Conservation (phyloP, 1,140 invertebrate genomes). For the Propsilocerus akamusi region DNA sequence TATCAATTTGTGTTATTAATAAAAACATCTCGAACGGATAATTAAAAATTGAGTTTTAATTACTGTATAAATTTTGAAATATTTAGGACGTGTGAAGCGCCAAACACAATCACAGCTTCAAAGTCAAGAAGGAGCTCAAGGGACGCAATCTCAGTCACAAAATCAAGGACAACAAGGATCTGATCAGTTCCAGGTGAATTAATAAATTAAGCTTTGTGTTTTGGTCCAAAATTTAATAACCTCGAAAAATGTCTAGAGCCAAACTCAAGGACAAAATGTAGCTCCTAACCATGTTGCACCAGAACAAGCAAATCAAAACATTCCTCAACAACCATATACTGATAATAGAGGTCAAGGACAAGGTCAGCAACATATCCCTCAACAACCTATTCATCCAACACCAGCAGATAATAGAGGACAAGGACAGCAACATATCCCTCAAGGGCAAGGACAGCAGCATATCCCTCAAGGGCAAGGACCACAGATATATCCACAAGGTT, state of each 20-base stretch:
- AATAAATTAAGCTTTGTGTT: no score
- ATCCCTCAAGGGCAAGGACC: neutral
- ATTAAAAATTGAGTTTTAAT: neutral
- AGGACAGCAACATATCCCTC: no score
- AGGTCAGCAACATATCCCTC: no score
- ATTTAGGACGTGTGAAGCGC: neutral
- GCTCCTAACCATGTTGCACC: neutral
- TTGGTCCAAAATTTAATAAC: no score
- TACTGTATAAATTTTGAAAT: neutral
- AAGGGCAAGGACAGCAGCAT: no score
- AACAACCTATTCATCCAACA: no score
- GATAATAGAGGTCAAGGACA: no score
- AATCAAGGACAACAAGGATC: neutral
- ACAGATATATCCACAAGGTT: neutral
- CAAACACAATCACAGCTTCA: neutral
- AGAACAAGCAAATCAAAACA: neutral
- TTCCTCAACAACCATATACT: neutral
- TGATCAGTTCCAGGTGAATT: neutral
- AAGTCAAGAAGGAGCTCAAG: neutral
- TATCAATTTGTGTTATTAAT: neutral
- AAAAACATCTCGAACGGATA: neutral
- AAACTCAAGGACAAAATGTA: neutral
- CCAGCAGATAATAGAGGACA: no score
- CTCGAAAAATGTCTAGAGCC: no score
- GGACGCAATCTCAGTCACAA: neutral